phyloP scores from a whole-genome alignment of 2,113 vertebrate species.

The Hyaena hyaena region DNA sequence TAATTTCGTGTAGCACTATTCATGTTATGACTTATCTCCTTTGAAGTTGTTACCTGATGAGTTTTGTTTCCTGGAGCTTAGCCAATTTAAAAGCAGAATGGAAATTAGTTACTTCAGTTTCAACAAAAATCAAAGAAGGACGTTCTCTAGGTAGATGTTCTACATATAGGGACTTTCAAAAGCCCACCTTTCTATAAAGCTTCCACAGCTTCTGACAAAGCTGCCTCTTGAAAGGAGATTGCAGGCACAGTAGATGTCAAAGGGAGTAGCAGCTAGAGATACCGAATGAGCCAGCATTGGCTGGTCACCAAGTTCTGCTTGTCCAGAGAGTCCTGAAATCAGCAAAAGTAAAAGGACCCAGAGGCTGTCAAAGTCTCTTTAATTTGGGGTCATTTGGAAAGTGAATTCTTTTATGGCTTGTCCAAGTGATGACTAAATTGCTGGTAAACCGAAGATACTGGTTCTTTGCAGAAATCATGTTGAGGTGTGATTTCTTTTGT shows the following conservation, averaged over 20 bases:
- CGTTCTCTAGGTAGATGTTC: not conserved
- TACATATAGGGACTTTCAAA: not conserved
- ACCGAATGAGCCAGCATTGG: not conserved
- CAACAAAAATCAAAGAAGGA: not conserved
- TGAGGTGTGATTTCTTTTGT: not conserved
- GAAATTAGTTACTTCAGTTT: slow-evolving; percentile 9
- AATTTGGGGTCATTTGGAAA: slow-evolving; percentile 19
- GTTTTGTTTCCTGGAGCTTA: slow-evolving; percentile 30
- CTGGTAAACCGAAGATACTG: not conserved
- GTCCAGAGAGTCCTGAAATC: not conserved
- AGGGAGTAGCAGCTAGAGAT: not conserved
- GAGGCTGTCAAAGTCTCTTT: not conserved
- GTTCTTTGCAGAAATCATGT: slow-evolving; percentile 2
- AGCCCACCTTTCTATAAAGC: not conserved
- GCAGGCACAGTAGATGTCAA: not conserved
- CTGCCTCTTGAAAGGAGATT: not conserved
- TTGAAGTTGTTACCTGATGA: slow-evolving; percentile 10
- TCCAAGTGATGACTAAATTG: not conserved
- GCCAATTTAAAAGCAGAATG: slow-evolving; percentile 28
- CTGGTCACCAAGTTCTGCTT: not conserved
- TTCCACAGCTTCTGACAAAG: not conserved
- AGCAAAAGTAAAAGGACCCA: not conserved
- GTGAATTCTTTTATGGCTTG: not conserved
- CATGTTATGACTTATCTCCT: not conserved
- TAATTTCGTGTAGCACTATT: not conserved